phyloP scores from a whole-genome alignment of 2,797 vertebrate species.

The Microtus californicus region DNA sequence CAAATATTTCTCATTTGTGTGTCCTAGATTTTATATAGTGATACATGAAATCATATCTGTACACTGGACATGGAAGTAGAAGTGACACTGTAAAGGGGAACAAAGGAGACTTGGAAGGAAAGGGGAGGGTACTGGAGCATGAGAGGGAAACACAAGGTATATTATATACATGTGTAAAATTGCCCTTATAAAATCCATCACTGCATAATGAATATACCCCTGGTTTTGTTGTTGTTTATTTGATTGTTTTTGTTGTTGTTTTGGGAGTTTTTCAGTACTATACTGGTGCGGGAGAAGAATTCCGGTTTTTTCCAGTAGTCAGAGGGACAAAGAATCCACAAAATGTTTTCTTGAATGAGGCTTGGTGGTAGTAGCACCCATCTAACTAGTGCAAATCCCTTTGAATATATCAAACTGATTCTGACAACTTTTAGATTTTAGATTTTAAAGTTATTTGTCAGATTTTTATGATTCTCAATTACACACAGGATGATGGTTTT shows the following conservation, averaged over 20 bases:
- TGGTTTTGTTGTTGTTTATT: background rate
- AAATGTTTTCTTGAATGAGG: conserved; percentile 20
- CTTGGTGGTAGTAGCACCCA: conserved; percentile 7
- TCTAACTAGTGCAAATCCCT: conserved; percentile 51
- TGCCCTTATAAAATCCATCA: background rate
- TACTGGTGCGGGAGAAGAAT: background rate
- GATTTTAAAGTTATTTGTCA: conserved; percentile 57
- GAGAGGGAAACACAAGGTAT: background rate
- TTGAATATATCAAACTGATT: conserved; percentile 52
- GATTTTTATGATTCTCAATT: conserved; percentile 68
- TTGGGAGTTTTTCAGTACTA: background rate
- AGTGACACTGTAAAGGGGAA: background rate
- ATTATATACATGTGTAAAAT: background rate
- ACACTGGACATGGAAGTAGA: background rate
- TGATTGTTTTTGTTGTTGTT: background rate
- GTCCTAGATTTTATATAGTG: background rate
- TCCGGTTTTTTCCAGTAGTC: background rate
- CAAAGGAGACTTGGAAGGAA: background rate
- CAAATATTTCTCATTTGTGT: background rate
- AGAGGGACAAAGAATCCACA: background rate
- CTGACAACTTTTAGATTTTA: conserved; percentile 22
- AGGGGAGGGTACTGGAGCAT: background rate
- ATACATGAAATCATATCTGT: background rate
- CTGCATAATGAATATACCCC: background rate
- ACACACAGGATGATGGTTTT: conserved; percentile 50